These are phyloP conservation scores for Lymantria dispar DNA, from an alignment of 2,888 invertebrate genomes.

Conservation along the genomic window DNA sequence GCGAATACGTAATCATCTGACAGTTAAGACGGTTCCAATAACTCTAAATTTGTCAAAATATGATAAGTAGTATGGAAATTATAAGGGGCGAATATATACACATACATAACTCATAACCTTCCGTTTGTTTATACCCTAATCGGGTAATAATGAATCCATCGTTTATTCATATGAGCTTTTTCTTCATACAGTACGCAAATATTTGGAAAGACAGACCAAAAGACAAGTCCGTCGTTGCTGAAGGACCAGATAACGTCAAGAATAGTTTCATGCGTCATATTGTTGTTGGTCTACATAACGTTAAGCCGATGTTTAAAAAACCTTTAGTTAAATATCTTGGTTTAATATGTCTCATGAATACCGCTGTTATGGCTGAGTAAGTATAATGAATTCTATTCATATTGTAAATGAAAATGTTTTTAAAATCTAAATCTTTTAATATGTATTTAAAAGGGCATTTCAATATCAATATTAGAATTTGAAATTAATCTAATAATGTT, in stretches of 20 bases:
- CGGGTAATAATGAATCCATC: no score
- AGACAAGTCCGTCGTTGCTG: constrained; percentile 30
- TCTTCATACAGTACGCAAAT: constrained; percentile 42
- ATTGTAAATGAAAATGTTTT: not conserved
- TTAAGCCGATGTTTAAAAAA: constrained; percentile 63
- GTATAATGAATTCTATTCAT: constrained; percentile 28
- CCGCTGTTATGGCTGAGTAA: constrained; percentile 64
- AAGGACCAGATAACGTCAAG: constrained; percentile 30
- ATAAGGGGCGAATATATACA: no score
- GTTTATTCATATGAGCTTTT: not conserved
- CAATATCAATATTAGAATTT: no score
- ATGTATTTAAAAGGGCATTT: no score
- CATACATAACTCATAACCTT: no score
- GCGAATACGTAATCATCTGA: no score
- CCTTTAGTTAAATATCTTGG: constrained; percentile 49
- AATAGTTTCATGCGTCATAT: constrained; percentile 46
- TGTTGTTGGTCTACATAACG: constrained; percentile 52
- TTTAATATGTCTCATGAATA: constrained; percentile 52
- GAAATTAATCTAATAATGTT: no score
- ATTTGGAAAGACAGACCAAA: constrained; percentile 55
- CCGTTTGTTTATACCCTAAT: no score
- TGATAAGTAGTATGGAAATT: no score
- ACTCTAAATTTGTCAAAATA: no score
- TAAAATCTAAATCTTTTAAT: not conserved
- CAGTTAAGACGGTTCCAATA: no score